A percentile compares a stretch with the other conserved stretches of the same genome.
These are phyloP conservation scores for Scleropages formosus DNA, from an alignment of 2,797 vertebrate species.

Conservation along the genomic window DNA sequence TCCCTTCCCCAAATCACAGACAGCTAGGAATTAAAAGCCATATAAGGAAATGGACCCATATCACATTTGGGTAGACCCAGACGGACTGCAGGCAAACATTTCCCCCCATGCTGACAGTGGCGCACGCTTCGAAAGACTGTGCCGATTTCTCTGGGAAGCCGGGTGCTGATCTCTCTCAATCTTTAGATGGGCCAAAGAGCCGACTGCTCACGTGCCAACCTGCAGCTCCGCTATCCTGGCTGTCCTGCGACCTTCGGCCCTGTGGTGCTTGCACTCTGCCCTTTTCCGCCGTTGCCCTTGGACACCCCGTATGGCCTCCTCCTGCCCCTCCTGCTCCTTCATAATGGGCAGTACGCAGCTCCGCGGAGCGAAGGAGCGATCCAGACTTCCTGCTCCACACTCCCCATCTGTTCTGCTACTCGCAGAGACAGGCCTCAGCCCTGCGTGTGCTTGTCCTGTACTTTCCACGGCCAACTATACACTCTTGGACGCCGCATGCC, in stretches of 20 bases:
- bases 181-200: conserved; percentile 38
- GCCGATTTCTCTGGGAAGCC: conserved; percentile 26
- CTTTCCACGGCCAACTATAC: conserved; percentile 7
- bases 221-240: too few species aligned
- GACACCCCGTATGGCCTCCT: background rate
- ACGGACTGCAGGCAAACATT: background rate
- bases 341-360: background rate
- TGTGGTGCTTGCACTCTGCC: background rate
- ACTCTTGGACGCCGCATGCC: background rate
- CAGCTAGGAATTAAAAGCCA: background rate
- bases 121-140: background rate
- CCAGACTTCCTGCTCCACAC: conserved; percentile 5
- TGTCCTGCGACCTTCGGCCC: background rate
- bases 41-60: background rate
- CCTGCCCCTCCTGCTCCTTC: background rate
- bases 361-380: background rate
- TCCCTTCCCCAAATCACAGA: background rate
- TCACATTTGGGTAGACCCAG: background rate
- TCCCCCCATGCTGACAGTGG: background rate
- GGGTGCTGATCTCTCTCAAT: conserved; percentile 13
- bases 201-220: background rate
- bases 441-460: background rate
- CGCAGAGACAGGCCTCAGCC: conserved; percentile 17
- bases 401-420: conserved; percentile 17
- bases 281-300: background rate